Evolutionary conservation across 1,140 invertebrate genomes (phyloP), one percentile per base, ranked within the genome.

Genomic region (Drosophila kepulauana): DNA sequence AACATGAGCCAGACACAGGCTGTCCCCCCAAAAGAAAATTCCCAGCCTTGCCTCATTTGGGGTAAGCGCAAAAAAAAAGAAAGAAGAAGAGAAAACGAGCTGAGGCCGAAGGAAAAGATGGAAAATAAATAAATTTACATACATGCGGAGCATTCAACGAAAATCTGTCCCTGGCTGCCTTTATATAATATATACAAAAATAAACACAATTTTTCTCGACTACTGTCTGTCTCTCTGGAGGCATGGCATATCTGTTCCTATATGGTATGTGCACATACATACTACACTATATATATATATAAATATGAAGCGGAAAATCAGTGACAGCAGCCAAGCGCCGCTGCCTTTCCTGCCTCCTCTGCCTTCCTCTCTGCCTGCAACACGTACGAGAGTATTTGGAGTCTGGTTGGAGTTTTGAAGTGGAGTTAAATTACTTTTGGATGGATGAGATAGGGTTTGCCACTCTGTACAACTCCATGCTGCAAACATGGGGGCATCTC

Each of bases 251-350:
- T 48, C 48, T 45, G 6, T 25, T 35, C 45, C 8, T 61, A 59
- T 67, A 54, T 15, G 13, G 5, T 43, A 54, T 56, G 20, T 25
- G 45, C 11, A 70, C 38, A 49, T 54, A 56, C 48, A 45, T 72
- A 16, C 49, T 49, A 46, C 30, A 43, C 16, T 63, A 30, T 64
- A 45, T 61, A 41, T 35, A 16, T 52, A 43, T 49, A 54, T 62
- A 87, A 87, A 87, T 88, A 82, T 87, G 84, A 87, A 82, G 84
- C 84, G 84, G 84, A 87, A 87, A 87, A 87, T 87, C 84, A 88
- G 84, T 87, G 84, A 87, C 84, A 87, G 84, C 72, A 79, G 69
- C 81, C 65, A 71, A 80, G 70, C 61, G 69, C 64, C 54, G 56
- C 46, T 63, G 61, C 72, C 61, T 38, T 25, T 38, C 35, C 35